Evolutionary conservation across 2,888 invertebrate species (phyloP).

Genomic region (Aporophyla lueneburgensis): DNA sequence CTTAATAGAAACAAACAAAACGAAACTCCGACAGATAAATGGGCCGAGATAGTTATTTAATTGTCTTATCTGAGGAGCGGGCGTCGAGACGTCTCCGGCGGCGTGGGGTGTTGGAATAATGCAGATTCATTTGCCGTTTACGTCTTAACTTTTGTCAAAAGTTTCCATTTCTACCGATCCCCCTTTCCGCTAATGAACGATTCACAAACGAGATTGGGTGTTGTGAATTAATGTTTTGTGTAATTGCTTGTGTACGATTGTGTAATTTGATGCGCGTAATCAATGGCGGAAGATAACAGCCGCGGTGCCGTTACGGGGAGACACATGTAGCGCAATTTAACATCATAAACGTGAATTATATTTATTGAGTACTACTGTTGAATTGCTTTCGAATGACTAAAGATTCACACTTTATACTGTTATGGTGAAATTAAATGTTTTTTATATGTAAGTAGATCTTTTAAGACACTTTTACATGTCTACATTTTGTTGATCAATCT

Average conservation of each 20-base stretch:
- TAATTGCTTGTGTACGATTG: slow-evolving; percentile 82
- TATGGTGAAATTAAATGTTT: no score
- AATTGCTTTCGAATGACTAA: slow-evolving; percentile 16
- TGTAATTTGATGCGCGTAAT: slow-evolving; percentile 73
- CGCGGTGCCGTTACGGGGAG: slow-evolving; percentile 9
- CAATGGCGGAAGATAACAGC: slow-evolving; percentile 66
- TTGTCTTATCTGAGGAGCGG: slow-evolving; percentile 84
- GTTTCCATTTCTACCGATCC: slow-evolving; percentile 79
- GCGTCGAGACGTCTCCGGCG: slow-evolving; percentile 71
- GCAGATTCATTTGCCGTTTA: slow-evolving; percentile 86
- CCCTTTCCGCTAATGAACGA: slow-evolving; percentile 85
- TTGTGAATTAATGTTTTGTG: slow-evolving; percentile 84
- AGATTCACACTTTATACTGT: no score
- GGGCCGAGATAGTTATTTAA: slow-evolving; percentile 88
- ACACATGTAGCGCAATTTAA: slow-evolving; percentile 34
- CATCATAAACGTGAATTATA: background rate
- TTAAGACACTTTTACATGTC: no score
- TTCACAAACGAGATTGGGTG: slow-evolving; percentile 84
- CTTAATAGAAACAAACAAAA: slow-evolving; percentile 89
- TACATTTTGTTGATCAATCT: no score
- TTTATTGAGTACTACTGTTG: slow-evolving; percentile 1
- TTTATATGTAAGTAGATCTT: no score
- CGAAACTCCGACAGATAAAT: slow-evolving; percentile 86
- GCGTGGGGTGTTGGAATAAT: slow-evolving; percentile 75
- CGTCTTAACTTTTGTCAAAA: slow-evolving; percentile 87